phyloP scores from a whole-genome alignment of 2,797 vertebrate genomes.

The Cyprinodon diabolis region DNA sequence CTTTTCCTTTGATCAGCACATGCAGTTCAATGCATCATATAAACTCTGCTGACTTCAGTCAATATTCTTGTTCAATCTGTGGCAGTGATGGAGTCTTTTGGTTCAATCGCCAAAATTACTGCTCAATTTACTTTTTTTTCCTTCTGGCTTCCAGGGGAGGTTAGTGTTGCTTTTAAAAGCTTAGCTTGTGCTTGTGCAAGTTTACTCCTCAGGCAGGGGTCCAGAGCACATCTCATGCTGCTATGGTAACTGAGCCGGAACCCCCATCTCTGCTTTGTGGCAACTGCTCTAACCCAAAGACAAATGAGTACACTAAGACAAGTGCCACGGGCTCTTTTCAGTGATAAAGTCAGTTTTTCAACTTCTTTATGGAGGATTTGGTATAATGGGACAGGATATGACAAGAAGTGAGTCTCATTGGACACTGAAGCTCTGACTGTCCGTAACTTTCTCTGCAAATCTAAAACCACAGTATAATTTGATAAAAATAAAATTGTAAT shows the following conservation, averaged over 20 bases:
- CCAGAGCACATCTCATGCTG: constrained; percentile 68
- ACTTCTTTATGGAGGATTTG: constrained; percentile 48
- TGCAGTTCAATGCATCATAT: constrained; percentile 35
- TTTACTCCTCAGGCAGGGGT: constrained; percentile 63
- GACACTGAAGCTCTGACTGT: not conserved
- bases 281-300: constrained; percentile 43
- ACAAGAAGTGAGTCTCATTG: constrained; percentile 15
- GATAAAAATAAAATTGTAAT: not conserved
- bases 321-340: constrained; percentile 32
- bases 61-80: constrained; percentile 20
- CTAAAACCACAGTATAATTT: not conserved
- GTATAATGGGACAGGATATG: not conserved
- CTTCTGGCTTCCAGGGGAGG: not conserved
- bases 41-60: constrained; percentile 28
- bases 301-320: constrained; percentile 13
- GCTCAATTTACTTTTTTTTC: constrained; percentile 20
- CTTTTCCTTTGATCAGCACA: constrained; percentile 19
- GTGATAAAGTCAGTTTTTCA: constrained; percentile 38
- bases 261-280: constrained; percentile 62
- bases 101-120: constrained; percentile 16
- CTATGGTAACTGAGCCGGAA: constrained; percentile 74
- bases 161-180: constrained; percentile 42
- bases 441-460: not conserved
- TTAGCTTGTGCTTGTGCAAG: constrained; percentile 8
- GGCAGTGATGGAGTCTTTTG: constrained; percentile 13